phyloP scores from a whole-genome alignment of 1,140 invertebrate species.

The Trichonephila clavata region DNA sequence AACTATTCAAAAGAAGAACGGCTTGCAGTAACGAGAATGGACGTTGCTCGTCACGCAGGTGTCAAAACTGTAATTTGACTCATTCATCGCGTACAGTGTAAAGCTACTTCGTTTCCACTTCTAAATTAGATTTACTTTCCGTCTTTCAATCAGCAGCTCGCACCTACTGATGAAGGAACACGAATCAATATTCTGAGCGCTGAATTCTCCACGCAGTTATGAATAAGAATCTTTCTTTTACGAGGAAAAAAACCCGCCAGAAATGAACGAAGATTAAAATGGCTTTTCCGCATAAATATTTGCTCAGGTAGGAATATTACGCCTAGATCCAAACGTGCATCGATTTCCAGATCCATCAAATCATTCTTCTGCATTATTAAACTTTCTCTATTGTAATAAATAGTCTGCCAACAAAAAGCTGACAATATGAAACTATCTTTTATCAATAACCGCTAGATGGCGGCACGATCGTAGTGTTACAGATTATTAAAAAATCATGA shows the following conservation, averaged over 20 bases:
- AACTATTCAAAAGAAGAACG: slow-evolving; percentile 6
- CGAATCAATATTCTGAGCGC: slow-evolving; percentile 12
- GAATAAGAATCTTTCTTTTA: background rate
- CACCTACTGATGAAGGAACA: background rate
- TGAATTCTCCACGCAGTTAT: background rate
- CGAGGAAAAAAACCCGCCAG: background rate
- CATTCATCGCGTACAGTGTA: slow-evolving; percentile 29
- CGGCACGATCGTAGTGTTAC: background rate
- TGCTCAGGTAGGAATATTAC: slow-evolving; percentile 6
- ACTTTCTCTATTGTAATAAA: background rate
- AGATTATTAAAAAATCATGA: background rate
- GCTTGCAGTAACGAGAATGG: slow-evolving; percentile 13
- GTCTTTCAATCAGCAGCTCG: slow-evolving; percentile 26
- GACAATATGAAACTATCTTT: background rate
- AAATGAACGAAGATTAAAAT: background rate
- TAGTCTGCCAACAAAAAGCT: background rate
- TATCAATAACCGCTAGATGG: background rate
- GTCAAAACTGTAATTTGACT: slow-evolving; percentile 38
- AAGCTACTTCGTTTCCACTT: slow-evolving; percentile 34
- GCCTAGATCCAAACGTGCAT: background rate
- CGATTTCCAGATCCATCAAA: background rate
- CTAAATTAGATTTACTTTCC: slow-evolving; percentile 34
- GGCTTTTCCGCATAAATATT: slow-evolving; percentile 9
- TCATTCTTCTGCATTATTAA: slow-evolving; percentile 6
- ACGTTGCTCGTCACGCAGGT: slow-evolving; percentile 32